Evolutionary conservation across 2,797 vertebrate genomes (phyloP).

Genomic region (Strix occidentalis): DNA sequence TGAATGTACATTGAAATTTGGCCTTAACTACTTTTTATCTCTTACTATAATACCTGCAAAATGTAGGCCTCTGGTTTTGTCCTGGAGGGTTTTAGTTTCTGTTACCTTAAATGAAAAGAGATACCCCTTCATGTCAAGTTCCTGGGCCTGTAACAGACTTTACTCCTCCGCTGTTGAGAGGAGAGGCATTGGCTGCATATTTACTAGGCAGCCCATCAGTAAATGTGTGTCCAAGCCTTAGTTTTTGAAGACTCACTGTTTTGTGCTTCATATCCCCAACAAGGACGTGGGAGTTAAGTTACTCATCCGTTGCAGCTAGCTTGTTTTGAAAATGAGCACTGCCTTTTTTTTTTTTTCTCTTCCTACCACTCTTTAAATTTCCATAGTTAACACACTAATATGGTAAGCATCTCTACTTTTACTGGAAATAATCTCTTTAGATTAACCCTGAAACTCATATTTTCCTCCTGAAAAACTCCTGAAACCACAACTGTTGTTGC

Average conservation of each 20-base stretch:
- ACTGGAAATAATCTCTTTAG: neutral
- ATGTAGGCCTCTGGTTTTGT: neutral
- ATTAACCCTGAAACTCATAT: neutral
- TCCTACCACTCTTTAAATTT: neutral
- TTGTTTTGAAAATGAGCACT: slow-evolving; percentile 25
- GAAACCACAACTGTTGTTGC: neutral
- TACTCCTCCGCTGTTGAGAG: neutral
- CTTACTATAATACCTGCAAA: neutral
- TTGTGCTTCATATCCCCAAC: neutral
- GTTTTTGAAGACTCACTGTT: neutral
- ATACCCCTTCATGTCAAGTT: neutral
- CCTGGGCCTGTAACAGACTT: neutral
- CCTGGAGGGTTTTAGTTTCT: neutral
- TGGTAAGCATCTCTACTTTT: neutral
- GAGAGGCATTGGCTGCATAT: neutral
- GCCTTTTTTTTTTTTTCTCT: neutral
- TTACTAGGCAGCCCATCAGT: neutral
- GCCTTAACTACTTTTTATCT: slow-evolving; percentile 46
- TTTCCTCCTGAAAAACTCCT: neutral
- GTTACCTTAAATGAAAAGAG: neutral
- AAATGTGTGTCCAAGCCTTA: slow-evolving; percentile 3
- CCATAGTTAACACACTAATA: neutral
- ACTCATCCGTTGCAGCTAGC: neutral
- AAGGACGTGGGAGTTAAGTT: neutral
- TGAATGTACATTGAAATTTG: slow-evolving; percentile 54